phyloP scores from a whole-genome alignment of 1,140 invertebrate genomes.

The Charaxes varanes region DNA sequence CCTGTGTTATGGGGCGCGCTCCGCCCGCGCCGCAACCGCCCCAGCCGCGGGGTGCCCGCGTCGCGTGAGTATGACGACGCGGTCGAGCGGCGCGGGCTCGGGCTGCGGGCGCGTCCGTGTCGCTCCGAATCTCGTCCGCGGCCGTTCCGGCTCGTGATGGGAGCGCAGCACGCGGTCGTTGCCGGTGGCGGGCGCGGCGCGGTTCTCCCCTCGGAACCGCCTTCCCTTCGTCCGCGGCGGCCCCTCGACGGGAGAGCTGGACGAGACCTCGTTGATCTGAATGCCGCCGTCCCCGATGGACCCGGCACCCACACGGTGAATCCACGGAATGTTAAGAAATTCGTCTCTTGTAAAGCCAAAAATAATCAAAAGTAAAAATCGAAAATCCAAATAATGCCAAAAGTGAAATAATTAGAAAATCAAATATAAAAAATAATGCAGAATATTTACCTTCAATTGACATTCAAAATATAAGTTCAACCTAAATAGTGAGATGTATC shows the following conservation, averaged over 20 bases:
- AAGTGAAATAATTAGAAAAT: too few relatives aligned
- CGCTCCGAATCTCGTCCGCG: constrained; percentile 44
- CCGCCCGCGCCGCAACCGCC: constrained; percentile 12
- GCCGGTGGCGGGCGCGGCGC: constrained; percentile 24
- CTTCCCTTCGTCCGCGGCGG: constrained; percentile 41
- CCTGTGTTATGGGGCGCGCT: constrained; percentile 7
- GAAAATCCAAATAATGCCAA: too few relatives aligned
- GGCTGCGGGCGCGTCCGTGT: constrained; percentile 21
- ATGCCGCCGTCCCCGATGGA: constrained; percentile 73
- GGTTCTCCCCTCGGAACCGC: constrained; percentile 23
- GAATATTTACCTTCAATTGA: too few relatives aligned
- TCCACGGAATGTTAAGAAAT: too few relatives aligned
- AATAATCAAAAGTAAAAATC: too few relatives aligned
- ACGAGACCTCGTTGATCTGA: constrained; percentile 78
- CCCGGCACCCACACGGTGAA: too few relatives aligned
- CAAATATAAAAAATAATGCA: too few relatives aligned
- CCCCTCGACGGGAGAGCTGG: constrained; percentile 64
- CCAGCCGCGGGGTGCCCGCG: constrained; percentile 25
- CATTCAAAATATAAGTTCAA: too few relatives aligned
- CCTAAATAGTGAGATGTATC: too few relatives aligned
- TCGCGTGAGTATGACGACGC: constrained; percentile 41
- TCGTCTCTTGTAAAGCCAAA: too few relatives aligned
- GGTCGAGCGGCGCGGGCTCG: constrained; percentile 25
- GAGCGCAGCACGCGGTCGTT: constrained; percentile 57
- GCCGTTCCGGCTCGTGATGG: constrained; percentile 48